Base-by-base conservation (phyloP, 2,113 vertebrate species). In the Microtus richardsoni region DNA sequence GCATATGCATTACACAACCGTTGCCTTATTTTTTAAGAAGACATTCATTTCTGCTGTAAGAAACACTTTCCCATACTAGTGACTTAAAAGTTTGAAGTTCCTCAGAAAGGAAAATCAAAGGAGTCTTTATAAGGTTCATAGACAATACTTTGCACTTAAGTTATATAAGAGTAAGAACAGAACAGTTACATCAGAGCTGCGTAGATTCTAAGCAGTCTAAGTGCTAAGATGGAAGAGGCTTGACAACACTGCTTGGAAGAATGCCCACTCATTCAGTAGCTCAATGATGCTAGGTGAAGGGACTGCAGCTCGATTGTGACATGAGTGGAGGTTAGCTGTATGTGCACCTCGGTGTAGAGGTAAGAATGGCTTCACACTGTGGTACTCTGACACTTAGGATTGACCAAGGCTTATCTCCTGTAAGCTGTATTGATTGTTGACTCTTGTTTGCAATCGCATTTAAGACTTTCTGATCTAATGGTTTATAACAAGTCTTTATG, bases 21-120 rank as follows among this genome's bases (percentile, higher is more conserved):
- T 68, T 93, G 87, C n/a, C 26, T 71, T 91, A 16, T 88, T 96
- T 95, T 78, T 47, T 4, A 79, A 52, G 2, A 92, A 93, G 96
- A 91, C 36, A 64, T 95, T 96, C 87, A 71, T 8, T 92, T 94
- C 84, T 87, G 64, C 92, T 96, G 2, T 93, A 94, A 75, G 93
- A 95, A 97, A 26, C 22, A 54, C 19, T 79, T 79, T 49, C 28
- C 39, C 49, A 73, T 89, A 60, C 54, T 91, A 79, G 49, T 74
- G 78, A 70, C 91, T 78, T 77, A 93, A 92, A 77, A 12, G 33
- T 92, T 89, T 95, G 93, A 95, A 88, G 2, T 78, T 87, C 49
- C 86, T 93, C 14, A 95, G 94, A 94, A 96, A 0, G 47, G 68
- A 88, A 74, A 88, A 74, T 74, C 87, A 30, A 92, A 89, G 73